Conservation (phyloP, 92 coral and sea anemone species). For the Meandrina meandrites region DNA sequence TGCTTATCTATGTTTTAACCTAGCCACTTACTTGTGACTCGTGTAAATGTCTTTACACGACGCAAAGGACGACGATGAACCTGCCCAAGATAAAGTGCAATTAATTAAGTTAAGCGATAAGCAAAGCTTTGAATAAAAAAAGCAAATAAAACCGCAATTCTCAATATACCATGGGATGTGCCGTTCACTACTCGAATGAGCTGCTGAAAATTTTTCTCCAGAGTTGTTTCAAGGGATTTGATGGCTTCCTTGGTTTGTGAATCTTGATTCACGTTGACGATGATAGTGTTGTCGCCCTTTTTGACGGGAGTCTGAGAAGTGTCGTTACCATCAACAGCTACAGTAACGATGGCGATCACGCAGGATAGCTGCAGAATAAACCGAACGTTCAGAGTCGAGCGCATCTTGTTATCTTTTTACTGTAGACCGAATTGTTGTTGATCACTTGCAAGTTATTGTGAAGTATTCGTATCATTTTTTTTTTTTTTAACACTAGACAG, state of each 20-base stretch:
- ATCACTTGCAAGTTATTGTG: too few relatives aligned
- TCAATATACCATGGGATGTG: neutral
- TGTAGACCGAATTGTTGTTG: too few relatives aligned
- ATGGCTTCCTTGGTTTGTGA: neutral
- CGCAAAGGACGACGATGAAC: neutral
- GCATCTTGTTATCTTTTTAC: neutral
- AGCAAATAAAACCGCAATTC: too few relatives aligned
- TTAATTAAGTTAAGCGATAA: neutral
- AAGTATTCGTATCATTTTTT: too few relatives aligned
- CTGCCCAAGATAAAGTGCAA: neutral
- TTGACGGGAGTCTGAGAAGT: neutral
- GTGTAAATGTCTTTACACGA: slow-evolving; percentile 12
- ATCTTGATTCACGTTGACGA: neutral
- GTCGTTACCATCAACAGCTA: neutral
- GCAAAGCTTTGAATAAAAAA: neutral
- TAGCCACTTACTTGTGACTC: neutral
- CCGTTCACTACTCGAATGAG: slow-evolving; percentile 4
- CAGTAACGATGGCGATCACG: neutral
- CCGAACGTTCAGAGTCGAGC: neutral
- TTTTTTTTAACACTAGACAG: too few relatives aligned
- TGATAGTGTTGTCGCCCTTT: neutral
- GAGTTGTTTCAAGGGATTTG: slow-evolving; percentile 18
- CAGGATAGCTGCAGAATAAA: neutral
- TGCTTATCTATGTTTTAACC: too few relatives aligned
- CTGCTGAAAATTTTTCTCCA: slow-evolving; percentile 1